These are phyloP conservation scores for Bicyclus anynana DNA, from an alignment of 1,140 invertebrate genomes.

Conservation along the genomic window DNA sequence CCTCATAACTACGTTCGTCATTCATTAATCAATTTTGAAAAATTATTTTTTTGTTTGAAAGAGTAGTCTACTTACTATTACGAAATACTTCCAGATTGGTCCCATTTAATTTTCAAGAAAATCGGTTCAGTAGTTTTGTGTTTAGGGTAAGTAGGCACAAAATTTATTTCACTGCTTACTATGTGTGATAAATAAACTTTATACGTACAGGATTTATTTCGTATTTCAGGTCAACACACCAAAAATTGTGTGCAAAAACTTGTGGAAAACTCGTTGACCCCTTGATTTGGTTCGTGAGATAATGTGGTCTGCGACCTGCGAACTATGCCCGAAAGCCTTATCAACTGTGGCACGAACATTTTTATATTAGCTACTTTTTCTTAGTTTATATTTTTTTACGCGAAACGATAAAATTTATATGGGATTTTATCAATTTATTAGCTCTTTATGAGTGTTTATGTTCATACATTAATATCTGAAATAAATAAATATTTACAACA, in stretches of 20 bases:
- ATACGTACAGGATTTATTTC: neutral
- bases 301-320: constrained; percentile 39
- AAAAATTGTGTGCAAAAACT: constrained; percentile 38
- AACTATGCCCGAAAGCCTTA: constrained; percentile 40
- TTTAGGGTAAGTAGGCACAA: too few relatives aligned
- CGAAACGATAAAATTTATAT: neutral
- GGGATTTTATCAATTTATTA: too few relatives aligned
- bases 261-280: constrained; percentile 42
- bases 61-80: too few relatives aligned
- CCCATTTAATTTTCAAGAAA: too few relatives aligned
- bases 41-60: too few relatives aligned
- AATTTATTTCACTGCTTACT: too few relatives aligned
- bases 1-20: too few relatives aligned
- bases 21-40: too few relatives aligned
- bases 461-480: neutral
- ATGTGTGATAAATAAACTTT: neutral
- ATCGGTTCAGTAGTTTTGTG: too few relatives aligned
- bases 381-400: constrained; percentile 7
- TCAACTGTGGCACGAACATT: constrained; percentile 40
- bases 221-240: constrained; percentile 20
- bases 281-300: constrained; percentile 63
- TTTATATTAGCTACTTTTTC: constrained; percentile 27
- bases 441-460: neutral
- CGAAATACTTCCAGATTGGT: too few relatives aligned
- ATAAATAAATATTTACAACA: too few relatives aligned